A percentile compares a stretch with the other conserved stretches of the same genome.
Conservation (phyloP, 2,113 vertebrate genomes). For the Anarrhichthys ocellatus region DNA sequence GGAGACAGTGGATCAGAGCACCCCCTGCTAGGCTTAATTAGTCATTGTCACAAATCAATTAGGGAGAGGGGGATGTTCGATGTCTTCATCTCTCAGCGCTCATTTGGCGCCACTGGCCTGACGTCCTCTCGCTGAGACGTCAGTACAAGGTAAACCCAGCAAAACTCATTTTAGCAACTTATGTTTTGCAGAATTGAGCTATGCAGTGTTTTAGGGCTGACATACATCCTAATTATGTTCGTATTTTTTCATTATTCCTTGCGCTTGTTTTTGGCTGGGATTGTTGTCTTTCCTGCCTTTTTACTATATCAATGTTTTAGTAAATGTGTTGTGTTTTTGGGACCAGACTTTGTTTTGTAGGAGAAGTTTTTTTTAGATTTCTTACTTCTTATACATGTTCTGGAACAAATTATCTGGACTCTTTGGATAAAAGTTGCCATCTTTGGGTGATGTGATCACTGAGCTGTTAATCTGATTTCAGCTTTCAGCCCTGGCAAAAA, state of each 20-base stretch:
- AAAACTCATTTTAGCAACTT: constrained; percentile 15
- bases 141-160: constrained; percentile 16
- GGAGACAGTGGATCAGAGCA: constrained; percentile 65
- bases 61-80: constrained; percentile 40
- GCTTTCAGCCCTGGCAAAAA: constrained; percentile 22
- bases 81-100: constrained; percentile 58
- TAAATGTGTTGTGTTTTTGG: not conserved
- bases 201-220: not conserved
- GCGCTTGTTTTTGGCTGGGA: not conserved
- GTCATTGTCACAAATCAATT: constrained; percentile 78
- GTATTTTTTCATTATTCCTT: not conserved
- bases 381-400: not conserved
- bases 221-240: not conserved
- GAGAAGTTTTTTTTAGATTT: not conserved
- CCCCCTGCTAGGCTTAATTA: constrained; percentile 75
- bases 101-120: constrained; percentile 21
- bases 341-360: not conserved
- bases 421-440: constrained; percentile 14
- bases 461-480: constrained; percentile 14
- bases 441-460: not conserved
- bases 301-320: not conserved
- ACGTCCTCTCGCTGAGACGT: constrained; percentile 1
- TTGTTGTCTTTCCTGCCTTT: not conserved
- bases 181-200: constrained; percentile 2
- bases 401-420: constrained; percentile 9